These are phyloP conservation scores for Ditylenchus weischeri DNA, from an alignment of 2,888 invertebrate genomes.

Conservation along the genomic window DNA sequence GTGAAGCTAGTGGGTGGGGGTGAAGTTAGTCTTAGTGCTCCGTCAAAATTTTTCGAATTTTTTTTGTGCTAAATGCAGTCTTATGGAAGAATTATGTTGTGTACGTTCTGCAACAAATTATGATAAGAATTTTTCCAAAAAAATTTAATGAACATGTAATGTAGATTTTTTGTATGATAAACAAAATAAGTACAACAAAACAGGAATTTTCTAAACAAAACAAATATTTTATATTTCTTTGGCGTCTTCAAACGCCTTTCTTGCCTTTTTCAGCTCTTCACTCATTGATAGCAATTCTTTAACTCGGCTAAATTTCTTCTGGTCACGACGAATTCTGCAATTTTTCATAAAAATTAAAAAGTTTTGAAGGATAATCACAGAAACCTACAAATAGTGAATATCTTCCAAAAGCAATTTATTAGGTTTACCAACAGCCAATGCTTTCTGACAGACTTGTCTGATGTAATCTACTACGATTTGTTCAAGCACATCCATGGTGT, in stretches of 20 bases:
- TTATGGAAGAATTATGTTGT: no score
- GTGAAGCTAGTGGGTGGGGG: no score
- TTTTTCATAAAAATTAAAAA: no score
- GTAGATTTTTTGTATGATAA: no score
- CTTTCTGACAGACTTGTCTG: slow-evolving; percentile 32
- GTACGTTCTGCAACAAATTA: no score
- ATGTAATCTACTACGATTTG: slow-evolving; percentile 90
- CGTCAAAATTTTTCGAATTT: no score
- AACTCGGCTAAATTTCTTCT: slow-evolving; percentile 91
- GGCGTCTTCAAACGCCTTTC: slow-evolving; percentile 93
- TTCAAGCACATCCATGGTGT: slow-evolving; percentile 93
- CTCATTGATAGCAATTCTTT: slow-evolving; percentile 74
- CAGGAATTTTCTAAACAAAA: not conserved
- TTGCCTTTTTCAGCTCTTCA: slow-evolving; percentile 94
- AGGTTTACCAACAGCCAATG: slow-evolving; percentile 67
- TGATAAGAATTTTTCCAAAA: no score
- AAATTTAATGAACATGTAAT: no score
- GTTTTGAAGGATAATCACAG: no score
- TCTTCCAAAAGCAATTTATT: slow-evolving; percentile 97
- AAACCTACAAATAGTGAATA: slow-evolving; percentile 30
- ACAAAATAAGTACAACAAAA: no score
- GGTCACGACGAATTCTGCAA: slow-evolving; percentile 82
- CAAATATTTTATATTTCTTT: slow-evolving; percentile 25
- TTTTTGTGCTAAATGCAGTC: no score
- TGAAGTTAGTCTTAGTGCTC: no score